Conservation (phyloP, 2,113 vertebrate genomes). For the Kryptolebias marmoratus region DNA sequence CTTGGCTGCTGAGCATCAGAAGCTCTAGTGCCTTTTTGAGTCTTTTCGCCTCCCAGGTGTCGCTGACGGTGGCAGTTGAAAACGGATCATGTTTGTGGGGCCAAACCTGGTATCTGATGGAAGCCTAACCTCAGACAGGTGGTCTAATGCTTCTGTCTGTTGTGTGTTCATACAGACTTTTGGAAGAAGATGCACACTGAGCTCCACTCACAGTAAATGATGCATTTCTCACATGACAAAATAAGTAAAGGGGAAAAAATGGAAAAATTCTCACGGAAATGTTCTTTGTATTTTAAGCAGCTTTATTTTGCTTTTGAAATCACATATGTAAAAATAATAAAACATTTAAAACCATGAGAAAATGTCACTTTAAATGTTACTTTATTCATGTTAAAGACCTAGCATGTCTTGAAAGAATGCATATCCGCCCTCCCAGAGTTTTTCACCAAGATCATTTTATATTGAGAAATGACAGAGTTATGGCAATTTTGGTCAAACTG, state of each 20-base stretch:
- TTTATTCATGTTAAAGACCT: too few species aligned
- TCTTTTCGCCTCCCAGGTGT: conserved; percentile 62
- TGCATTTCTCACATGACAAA: conserved; percentile 1
- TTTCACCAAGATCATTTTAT: too few species aligned
- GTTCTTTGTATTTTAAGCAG: neutral
- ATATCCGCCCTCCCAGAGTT: too few species aligned
- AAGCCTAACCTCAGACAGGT: conserved; percentile 74
- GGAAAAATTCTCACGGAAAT: neutral
- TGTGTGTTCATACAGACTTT: neutral
- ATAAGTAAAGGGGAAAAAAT: neutral
- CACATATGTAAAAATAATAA: too few species aligned
- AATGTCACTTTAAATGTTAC: too few species aligned
- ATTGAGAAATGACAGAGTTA: too few species aligned
- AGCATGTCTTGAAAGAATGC: too few species aligned
- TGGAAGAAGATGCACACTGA: neutral
- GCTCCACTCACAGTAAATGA: neutral
- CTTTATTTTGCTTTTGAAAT: neutral
- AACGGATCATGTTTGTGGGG: conserved; percentile 47
- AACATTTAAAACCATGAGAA: too few species aligned
- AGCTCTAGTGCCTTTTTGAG: conserved; percentile 34
- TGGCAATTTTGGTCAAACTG: too few species aligned
- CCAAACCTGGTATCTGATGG: conserved; percentile 69
- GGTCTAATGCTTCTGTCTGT: conserved; percentile 35
- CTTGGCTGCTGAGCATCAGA: neutral
- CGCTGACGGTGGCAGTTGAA: conserved; percentile 64